Evolutionary conservation across 2,888 invertebrate genomes (phyloP), one percentile per base, ranked within the genome.

Genomic region (Phengaris alcon): DNA sequence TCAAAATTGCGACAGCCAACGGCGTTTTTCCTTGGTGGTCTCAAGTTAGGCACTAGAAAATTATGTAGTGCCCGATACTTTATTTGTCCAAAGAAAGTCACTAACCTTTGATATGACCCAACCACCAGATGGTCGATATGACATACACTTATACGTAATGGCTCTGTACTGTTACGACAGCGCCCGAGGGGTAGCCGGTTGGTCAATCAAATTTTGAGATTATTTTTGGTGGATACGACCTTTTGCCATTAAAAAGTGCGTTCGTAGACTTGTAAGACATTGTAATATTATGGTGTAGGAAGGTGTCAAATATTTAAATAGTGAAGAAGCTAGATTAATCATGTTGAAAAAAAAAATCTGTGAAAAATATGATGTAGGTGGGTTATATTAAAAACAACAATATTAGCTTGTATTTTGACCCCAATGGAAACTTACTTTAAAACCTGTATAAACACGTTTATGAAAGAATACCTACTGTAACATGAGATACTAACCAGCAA

Each of bases 131-230:
- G 59, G 59, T 22, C 22, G 6, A 6, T 48, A 6, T 48, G 48
- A 48, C 48, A 35, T 35, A 48, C 48, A 0, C 3, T 59, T 9
- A 15, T 15, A 59, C 59, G 59, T 15, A 59, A 59, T 59, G 22
- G 59, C 22, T 59, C 10, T 7, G 59, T 59, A 59, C 59, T 10
- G 22, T 59, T 59, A 59, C 59, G 59, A 15, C 5, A 22, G 22
- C 59, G 59, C 59, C 59, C 15, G 59, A 59, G 59, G 59, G 57
- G 59, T 22, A 59, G 15, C 59, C 59, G 59, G 59, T 59, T 59
- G 15, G 59, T 35, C 35, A 35, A 22, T 22, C 0, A 22, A 22
- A 22, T 22, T 22, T 22, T 0, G 22, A 35, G 2, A 4, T 35
- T 35, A 1, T 35, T 35, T 35, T 35, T 35, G 35, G 35, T 35